These are phyloP conservation scores for Gari tellinella DNA, from an alignment of 2,888 invertebrate species.

Conservation along the genomic window DNA sequence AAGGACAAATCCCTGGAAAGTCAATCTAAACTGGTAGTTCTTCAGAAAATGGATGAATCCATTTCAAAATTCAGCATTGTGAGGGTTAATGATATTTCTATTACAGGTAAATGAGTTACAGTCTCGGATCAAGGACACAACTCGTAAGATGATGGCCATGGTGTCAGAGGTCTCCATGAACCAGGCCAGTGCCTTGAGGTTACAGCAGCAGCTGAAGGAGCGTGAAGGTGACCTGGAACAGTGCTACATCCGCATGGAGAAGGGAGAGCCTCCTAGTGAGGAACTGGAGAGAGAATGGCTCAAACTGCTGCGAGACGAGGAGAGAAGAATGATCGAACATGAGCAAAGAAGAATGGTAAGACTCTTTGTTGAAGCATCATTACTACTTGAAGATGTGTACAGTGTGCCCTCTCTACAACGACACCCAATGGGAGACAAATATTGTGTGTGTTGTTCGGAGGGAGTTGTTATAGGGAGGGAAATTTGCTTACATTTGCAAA, in stretches of 20 bases:
- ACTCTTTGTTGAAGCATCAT: not conserved
- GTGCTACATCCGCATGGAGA: constrained; percentile 83
- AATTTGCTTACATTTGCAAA: too few relatives aligned
- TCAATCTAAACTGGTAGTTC: too few relatives aligned
- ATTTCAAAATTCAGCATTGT: too few relatives aligned
- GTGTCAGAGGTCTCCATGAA: constrained; percentile 84
- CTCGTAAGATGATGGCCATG: constrained; percentile 84
- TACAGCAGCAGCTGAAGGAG: constrained; percentile 81
- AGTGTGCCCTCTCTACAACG: too few relatives aligned
- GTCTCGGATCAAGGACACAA: constrained; percentile 81
- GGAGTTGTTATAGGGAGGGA: too few relatives aligned
- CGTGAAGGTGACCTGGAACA: constrained; percentile 81
- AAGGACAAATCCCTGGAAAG: too few relatives aligned
- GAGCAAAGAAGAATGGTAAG: constrained; percentile 76
- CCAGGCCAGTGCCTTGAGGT: constrained; percentile 81
- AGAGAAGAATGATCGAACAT: constrained; percentile 68
- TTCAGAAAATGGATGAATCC: too few relatives aligned
- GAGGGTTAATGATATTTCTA: too few relatives aligned
- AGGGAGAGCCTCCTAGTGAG: constrained; percentile 83
- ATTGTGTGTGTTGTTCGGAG: too few relatives aligned
- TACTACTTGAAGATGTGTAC: too few relatives aligned
- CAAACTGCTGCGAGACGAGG: constrained; percentile 72
- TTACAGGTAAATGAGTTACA: constrained; percentile 82
- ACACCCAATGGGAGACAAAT: too few relatives aligned
- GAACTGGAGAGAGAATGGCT: constrained; percentile 82